Conservation (phyloP, 1,140 invertebrate genomes). For the Oreohelix idahoensis region DNA sequence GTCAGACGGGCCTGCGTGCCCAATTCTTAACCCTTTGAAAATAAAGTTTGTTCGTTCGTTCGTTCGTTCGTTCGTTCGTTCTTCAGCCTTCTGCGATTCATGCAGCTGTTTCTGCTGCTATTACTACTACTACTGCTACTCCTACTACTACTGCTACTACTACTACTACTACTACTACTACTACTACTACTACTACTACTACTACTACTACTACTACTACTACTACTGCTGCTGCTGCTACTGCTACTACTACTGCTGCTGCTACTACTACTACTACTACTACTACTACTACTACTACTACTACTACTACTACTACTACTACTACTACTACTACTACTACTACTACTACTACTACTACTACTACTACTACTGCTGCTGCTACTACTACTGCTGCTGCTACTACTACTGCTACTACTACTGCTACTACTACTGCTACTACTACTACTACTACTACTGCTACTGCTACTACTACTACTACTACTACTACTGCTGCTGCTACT, state of each 20-base stretch:
- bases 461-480: too few species aligned
- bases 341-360: background rate
- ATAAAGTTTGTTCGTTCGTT: too few species aligned
- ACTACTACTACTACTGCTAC: too few species aligned
- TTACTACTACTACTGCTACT: background rate
- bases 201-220: too few species aligned
- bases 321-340: background rate
- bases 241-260: background rate
- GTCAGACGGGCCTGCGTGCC: too few species aligned
- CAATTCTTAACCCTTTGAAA: too few species aligned
- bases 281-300: background rate
- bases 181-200: background rate
- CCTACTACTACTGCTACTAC: background rate
- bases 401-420: background rate
- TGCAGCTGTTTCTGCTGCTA: too few species aligned
- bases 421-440: too few species aligned
- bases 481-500: background rate
- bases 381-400: background rate
- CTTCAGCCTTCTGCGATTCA: too few species aligned
- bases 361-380: background rate
- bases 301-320: background rate
- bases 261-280: background rate
- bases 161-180: background rate
- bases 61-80: too few species aligned
- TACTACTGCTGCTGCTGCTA: too few species aligned